Percentiles rank a stretch among this genome's conserved stretches.
Conservation (phyloP, 2,113 vertebrate species). For the Eonycteris spelaea region DNA sequence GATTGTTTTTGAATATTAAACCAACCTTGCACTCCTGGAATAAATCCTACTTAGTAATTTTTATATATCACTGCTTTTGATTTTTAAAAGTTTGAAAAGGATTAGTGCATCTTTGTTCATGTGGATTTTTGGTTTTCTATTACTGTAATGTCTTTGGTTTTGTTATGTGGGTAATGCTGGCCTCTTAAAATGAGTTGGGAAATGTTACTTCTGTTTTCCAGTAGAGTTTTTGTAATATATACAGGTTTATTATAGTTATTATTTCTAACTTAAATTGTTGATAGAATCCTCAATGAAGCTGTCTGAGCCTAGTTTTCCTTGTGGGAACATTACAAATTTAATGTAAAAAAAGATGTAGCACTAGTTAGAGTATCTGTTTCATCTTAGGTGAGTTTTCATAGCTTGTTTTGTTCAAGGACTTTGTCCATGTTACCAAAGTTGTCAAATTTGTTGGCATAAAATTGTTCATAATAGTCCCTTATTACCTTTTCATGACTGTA, state of each 20-base stretch:
- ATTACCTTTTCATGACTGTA: not conserved
- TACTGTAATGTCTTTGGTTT: not conserved
- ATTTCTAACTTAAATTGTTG: not conserved
- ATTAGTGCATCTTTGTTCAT: not conserved
- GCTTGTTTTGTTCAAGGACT: not conserved
- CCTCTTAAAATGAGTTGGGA: not conserved
- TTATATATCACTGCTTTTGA: not conserved
- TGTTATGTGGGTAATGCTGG: not conserved
- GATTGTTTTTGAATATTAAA: not conserved
- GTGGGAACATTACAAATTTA: not conserved
- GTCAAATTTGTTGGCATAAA: not conserved
- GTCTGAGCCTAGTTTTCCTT: not conserved
- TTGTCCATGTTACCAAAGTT: not conserved
- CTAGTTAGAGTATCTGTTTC: not conserved
- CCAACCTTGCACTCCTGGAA: not conserved
- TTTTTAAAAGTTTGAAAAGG: not conserved
- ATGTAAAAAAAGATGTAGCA: not conserved
- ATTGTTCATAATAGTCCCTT: not conserved
- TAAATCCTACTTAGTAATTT: not conserved
- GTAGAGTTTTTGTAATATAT: not conserved
- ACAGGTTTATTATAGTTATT: not conserved
- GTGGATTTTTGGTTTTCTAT: not conserved
- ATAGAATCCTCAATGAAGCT: not conserved
- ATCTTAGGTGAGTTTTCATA: not conserved
- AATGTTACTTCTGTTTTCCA: not conserved